Base-by-base conservation (phyloP, 2,888 invertebrate genomes). In the Apamea epomidion region DNA sequence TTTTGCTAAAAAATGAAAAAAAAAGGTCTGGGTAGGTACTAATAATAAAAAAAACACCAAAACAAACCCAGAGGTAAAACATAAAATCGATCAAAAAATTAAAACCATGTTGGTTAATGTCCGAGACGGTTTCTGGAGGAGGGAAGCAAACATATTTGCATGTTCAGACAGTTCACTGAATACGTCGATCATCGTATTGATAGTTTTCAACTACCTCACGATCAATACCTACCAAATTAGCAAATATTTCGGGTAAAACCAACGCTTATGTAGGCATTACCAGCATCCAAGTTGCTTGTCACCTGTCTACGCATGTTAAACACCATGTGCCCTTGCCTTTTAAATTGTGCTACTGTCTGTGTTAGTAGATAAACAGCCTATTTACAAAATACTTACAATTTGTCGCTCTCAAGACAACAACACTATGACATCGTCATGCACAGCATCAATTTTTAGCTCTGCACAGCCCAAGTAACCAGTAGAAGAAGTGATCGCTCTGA, bases 1-100 rank as follows among this genome's bases (percentile, higher is more conserved):
- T 90, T 90, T 94, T 82, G 67, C 94, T 94, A 91, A 87, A 95
- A 94, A 79, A 77, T 21, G 12, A 60, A 72, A 29, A n/a, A n/a
- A 71, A 67, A 42, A 14, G 0, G 0, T 3, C 0, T n/a, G 21
- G 25, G 3, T 58, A 51, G 12, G 45, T 45, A 48, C 51, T 21
- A 54, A 54, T 54, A 54, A 54, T 37, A 0, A 48, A 71, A 32
- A 70, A 70, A 32, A 29, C 8, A 14, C 12, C 21, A 7, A 29
- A 29, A 51, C 8, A 32, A 70, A 70, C 21, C 8, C 14, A 21
- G 29, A 7, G 29, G 4, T 18, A n/a, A 70, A 60, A 32, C 37
- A 65, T 37, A 65, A 65, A 21, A 7, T 45, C 6, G n/a, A 45
- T 45, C 45, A 10, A 45, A 29, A 42, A 45, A 45, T 12, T 45